Conservation (phyloP, 2,113 vertebrate genomes). For the Lucifuga dentata region DNA sequence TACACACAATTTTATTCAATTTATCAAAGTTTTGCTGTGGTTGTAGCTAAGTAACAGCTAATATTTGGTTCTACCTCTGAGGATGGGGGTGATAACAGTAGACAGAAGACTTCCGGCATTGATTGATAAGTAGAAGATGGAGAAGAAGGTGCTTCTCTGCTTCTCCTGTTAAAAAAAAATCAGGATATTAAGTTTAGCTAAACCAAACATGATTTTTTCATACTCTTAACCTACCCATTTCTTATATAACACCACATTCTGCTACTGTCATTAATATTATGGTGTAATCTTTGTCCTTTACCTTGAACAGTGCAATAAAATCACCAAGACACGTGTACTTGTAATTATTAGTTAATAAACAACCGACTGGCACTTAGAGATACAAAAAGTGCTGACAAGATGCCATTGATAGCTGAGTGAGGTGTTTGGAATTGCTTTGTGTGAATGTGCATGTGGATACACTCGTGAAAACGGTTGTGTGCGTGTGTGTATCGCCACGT, state of each 20-base stretch:
- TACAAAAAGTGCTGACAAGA: conserved; percentile 61
- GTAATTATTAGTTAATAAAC: conserved; percentile 57
- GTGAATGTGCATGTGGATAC: background rate
- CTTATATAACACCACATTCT: background rate
- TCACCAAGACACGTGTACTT: background rate
- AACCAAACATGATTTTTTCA: background rate
- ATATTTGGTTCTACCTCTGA: conserved; percentile 85
- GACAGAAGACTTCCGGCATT: conserved; percentile 95
- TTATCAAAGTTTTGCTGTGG: too few species aligned
- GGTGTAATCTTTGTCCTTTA: conserved; percentile 14
- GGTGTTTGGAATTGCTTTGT: background rate
- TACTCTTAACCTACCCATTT: too few species aligned
- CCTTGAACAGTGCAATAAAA: conserved; percentile 55
- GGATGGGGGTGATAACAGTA: conserved; percentile 90
- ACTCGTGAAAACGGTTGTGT: background rate
- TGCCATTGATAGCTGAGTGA: conserved; percentile 24
- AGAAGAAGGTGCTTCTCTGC: conserved; percentile 93
- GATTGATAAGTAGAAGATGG: conserved; percentile 95
- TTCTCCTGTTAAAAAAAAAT: too few species aligned
- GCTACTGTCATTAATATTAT: background rate
- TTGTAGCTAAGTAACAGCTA: too few species aligned
- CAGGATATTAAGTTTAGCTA: too few species aligned
- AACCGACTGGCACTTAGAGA: conserved; percentile 29
- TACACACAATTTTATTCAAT: background rate
- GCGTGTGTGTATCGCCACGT: background rate